A percentile compares a stretch with the other conserved stretches of the same genome.
Conservation (phyloP, 1,140 invertebrate species). For the Zaprionus inermis region DNA sequence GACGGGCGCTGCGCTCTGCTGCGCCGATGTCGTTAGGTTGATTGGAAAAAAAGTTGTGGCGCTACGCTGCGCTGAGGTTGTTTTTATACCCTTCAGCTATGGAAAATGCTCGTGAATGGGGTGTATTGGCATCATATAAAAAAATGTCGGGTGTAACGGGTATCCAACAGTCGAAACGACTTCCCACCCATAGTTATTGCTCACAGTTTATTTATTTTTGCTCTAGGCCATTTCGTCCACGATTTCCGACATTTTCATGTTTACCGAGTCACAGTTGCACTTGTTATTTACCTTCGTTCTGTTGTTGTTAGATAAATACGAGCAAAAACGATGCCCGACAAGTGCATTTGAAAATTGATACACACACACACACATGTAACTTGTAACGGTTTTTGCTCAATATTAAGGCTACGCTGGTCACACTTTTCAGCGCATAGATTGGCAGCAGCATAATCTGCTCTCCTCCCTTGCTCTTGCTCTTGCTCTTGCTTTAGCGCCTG, state of each 20-base stretch:
- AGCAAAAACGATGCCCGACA: conserved; percentile 56
- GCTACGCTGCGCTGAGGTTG: conserved; percentile 27
- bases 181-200: not conserved
- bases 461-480: not conserved
- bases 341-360: conserved; percentile 57
- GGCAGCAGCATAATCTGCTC: conserved; percentile 10
- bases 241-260: conserved; percentile 48
- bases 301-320: conserved; percentile 51
- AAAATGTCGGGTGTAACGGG: no score
- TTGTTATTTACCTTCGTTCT: conserved; percentile 49
- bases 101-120: not conserved
- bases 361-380: conserved; percentile 25
- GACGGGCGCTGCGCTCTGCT: conserved; percentile 60
- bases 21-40: conserved; percentile 47
- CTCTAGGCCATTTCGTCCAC: conserved; percentile 66
- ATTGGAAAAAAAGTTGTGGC: conserved; percentile 44
- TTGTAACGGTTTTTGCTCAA: conserved; percentile 2
- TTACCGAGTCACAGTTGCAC: conserved; percentile 47
- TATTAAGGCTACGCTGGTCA: conserved; percentile 5
- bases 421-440: conserved; percentile 11
- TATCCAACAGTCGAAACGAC: not conserved
- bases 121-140: no score
- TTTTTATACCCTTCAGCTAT: not conserved
- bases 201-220: conserved; percentile 45
- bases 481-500: not conserved